These are phyloP conservation scores for Cinara cedri DNA, from an alignment of 2,888 invertebrate genomes.

Conservation along the genomic window DNA sequence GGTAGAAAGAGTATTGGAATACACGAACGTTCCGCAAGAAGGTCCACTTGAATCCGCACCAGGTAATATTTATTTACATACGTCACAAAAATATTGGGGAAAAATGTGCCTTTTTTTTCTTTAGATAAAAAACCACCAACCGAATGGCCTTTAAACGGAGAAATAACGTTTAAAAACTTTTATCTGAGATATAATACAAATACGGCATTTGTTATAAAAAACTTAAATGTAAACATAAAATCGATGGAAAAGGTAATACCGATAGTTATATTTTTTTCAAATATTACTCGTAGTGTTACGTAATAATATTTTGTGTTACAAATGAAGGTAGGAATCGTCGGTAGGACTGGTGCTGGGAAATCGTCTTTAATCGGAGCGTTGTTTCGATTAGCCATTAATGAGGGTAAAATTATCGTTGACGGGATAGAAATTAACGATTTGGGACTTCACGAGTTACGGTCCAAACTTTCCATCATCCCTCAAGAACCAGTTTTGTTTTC, in stretches of 20 bases:
- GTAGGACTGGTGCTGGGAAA: conserved; percentile 85
- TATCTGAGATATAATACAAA: conserved; percentile 75
- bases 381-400: conserved; percentile 79
- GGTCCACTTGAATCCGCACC: conserved; percentile 60
- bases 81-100: no score
- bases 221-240: conserved; percentile 70
- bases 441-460: conserved; percentile 76
- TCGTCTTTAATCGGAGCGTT: conserved; percentile 79
- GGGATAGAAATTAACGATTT: conserved; percentile 73
- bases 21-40: conserved; percentile 73
- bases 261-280: no score
- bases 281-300: no score
- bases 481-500: conserved; percentile 86
- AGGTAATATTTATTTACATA: conserved; percentile 58
- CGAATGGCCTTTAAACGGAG: conserved; percentile 78
- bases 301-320: no score
- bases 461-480: conserved; percentile 82
- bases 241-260: conserved; percentile 69
- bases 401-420: conserved; percentile 83
- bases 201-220: conserved; percentile 77
- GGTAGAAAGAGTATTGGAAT: conserved; percentile 87
- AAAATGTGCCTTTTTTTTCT: not conserved
- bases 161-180: conserved; percentile 73
- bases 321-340: conserved; percentile 78
- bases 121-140: conserved; percentile 63